Evolutionary conservation across 2,888 invertebrate species (phyloP), one percentile per base, ranked within the genome.

Genomic region (Steinernema carpocapsae): DNA sequence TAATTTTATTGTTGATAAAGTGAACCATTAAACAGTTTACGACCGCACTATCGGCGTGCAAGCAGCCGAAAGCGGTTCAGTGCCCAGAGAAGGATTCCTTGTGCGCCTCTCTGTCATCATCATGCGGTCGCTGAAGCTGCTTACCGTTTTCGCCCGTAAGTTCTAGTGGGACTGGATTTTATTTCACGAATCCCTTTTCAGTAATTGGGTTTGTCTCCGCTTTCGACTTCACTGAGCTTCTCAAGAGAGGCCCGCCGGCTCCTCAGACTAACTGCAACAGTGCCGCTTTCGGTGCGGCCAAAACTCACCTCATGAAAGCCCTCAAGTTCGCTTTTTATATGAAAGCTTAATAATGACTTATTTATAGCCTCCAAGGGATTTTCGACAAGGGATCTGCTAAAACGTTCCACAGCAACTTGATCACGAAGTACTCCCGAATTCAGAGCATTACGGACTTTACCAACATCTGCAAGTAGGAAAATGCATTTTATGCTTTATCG

Each of bases 11-110:
- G 56, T 22, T 56, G 26, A 56, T 56, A 24, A 56, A 56, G 26
- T 19, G 56, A 26, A 26, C 26, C 24, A 56, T 56, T 56, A 56
- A 56, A 56, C 56, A 24, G 24, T 56, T 56, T 56, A 56, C 56
- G 56, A 56, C 56, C 56, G 56, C 24, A 24, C 56, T 56, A 56
- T 56, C 56, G 56, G 24, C 24, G 56, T 56, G 26, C 56, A 56
- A 17, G 56, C 56, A 56, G 12, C 56, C 56, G 56, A 56, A 56
- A 24, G n/a, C 56, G 56, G 24, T 56, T 56, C 24, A 56, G 56
- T 56, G 56, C 56, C 22, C 56, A 22, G 6, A 26, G 17, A 56
- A 17, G 6, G 26, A 56, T 17, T 17, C 10, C 43, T 14, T 6
- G 22, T 22, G 24, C 4, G 56, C 56, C 24, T 26, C 26, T 56